Base-by-base conservation (phyloP, 2,113 vertebrate genomes). In the Meriones unguiculatus region DNA sequence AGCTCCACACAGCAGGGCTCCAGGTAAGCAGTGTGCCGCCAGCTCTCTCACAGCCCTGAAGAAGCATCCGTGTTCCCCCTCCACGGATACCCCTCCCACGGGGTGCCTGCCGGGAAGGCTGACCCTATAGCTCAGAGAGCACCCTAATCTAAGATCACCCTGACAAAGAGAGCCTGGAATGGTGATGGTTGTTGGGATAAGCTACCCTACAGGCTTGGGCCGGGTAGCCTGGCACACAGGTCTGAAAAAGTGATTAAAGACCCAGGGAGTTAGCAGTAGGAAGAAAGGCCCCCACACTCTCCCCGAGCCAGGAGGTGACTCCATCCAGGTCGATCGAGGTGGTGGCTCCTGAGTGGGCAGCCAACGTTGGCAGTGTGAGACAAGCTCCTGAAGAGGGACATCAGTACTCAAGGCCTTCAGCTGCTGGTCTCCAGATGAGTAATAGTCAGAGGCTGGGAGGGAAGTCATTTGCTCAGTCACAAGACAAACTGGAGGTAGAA, bases 31-130 rank as follows among this genome's bases (percentile, higher is more conserved):
- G 99, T 35, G 62, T 4, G 98, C 72, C 92, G 98, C 72, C 92
- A 99, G 99, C 4, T 98, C 98, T 98, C 98, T 98, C 93, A 69
- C 54, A 99, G 96, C 98, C 96, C 38, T 98, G 94, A 97, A 97
- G 99, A 94, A 97, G 95, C 35, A 77, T 92, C 96, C 99, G 99
- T 28, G 98, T 98, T 87, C 95, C 98, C 96, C 96, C 96, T 6
- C 96, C 98, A 84, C 99, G 90, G 86, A 99, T 98, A 35, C 90
- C 84, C 80, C 99, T 0, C 93, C 10, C 57, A 99, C 22, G 90
- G 99, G 99, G 62, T 97, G 98, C 59, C 99, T 97, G 50, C 98
- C 14, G 94, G 98, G 72, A 98, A 94, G n/a, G 87, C 98, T 64
- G 97, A 20, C 73, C 89, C 97, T 30, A 98, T 38, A 15, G 32